Base-by-base conservation (phyloP, 2,797 vertebrate species). In the Agapornis canus region DNA sequence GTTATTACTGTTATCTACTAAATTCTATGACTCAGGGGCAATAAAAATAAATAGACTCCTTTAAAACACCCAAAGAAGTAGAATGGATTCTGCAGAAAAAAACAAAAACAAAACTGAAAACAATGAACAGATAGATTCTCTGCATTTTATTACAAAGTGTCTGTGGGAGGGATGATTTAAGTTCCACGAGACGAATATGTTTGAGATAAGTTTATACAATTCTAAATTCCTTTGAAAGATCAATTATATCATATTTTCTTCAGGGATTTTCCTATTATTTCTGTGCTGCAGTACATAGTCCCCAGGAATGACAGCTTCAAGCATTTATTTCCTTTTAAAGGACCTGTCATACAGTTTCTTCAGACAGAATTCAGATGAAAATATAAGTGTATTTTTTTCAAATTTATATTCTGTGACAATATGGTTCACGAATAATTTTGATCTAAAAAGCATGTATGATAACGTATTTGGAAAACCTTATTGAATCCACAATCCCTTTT, bases 131-230 rank as follows among this genome's bases (percentile, higher is more conserved):
- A 37, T 20, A 48, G 4, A 19, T 86, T 51, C 17, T 76, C 80
- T 48, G 27, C 5, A 45, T 82, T 64, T 68, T 68, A n/a, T 79
- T 68, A 21, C 4, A 29, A 54, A 61, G 11, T 17, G 6, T 51
- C 2, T 32, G 45, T 2, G 7, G 1, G 10, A 57, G 10, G 21
- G 29, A 52, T 1, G 0, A 52, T 21, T 35, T 45, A 37, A 40
- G 26, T 91, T 89, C 37, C 43, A 68, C 11, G 42, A 22, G 39
- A n/a, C 15, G 37, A 11, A 7, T 64, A 35, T 71, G 11, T 16
- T 27, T 70, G 5, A 47, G 65, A 17, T 3, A 40, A 42, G 11
- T 80, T 61, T 54, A 9, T 70, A 18, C 40, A 40, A 20, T 56
- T 63, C 18, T 52, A 20, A 75, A 66, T 10, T 78, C 45, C 37